Evolutionary conservation across 2,113 vertebrate species (phyloP).

Genomic region (Eubucco bourcierii): DNA sequence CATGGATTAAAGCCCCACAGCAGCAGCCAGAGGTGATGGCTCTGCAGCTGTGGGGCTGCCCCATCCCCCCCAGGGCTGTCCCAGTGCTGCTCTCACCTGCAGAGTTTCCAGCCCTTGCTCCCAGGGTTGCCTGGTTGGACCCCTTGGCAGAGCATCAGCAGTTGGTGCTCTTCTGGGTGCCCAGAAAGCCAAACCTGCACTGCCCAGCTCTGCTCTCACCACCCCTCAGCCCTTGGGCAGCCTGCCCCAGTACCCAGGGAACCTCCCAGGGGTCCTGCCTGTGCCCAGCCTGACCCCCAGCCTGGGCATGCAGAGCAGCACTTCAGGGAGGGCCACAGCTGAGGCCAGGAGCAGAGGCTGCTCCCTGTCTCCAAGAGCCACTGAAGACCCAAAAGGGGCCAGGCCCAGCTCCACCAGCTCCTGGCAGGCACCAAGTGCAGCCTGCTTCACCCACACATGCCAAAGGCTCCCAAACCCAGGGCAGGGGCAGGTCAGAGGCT

Average conservation of each 20-base stretch:
- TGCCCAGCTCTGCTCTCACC: not conserved
- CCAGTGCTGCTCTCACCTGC: accelerated
- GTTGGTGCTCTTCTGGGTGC: not conserved
- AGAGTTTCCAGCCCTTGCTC: not conserved
- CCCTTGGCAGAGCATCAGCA: not conserved
- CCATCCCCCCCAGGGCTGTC: not conserved
- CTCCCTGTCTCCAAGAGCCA: not conserved
- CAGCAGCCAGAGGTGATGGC: too few relatives aligned
- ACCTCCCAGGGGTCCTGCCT: too few relatives aligned
- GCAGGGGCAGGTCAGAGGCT: not conserved
- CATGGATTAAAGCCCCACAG: not conserved
- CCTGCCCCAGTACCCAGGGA: not conserved
- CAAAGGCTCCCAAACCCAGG: not conserved
- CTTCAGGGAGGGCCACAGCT: not conserved
- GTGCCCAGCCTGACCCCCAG: not conserved
- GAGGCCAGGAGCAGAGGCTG: not conserved
- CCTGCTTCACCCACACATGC: not conserved
- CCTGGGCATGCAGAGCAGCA: not conserved
- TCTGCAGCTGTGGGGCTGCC: accelerated
- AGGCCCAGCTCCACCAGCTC: accelerated
- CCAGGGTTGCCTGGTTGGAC: not conserved
- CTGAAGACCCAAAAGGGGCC: accelerated
- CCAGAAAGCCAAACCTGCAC: not conserved
- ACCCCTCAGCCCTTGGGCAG: not conserved
- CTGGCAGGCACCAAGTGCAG: not conserved